Conservation (phyloP, 2,888 invertebrate genomes). For the Pemphredon lugubris region DNA sequence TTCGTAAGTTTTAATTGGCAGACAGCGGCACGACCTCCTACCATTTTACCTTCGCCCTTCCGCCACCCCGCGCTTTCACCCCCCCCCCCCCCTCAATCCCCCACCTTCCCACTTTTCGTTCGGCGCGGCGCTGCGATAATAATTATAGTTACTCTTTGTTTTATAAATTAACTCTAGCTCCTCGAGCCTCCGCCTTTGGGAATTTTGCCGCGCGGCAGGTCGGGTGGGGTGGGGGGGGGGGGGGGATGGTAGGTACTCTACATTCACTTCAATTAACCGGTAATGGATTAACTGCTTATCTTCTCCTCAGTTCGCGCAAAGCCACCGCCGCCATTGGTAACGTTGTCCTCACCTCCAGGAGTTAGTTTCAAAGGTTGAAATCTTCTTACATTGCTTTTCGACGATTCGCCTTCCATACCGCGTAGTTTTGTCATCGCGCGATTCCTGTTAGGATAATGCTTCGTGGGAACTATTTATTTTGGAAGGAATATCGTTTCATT, state of each 20-base stretch:
- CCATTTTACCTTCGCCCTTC: conserved; percentile 37
- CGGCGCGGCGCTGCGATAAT: conserved; percentile 59
- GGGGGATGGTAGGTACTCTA: conserved; percentile 48
- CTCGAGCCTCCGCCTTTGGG: conserved; percentile 35
- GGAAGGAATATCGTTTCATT: too few relatives aligned
- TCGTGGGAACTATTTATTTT: too few relatives aligned
- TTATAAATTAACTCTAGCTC: conserved; percentile 69
- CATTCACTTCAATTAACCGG: conserved; percentile 72
- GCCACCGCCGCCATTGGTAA: conserved; percentile 10
- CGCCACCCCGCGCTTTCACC: conserved; percentile 33
- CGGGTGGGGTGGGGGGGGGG: too few relatives aligned
- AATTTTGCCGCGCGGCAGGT: conserved; percentile 37
- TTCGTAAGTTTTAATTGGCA: conserved; percentile 72
- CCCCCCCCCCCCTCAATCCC: conserved; percentile 24
- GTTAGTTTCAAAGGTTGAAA: neutral
- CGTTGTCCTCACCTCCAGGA: neutral
- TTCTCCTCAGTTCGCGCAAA: conserved; percentile 43
- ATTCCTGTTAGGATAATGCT: too few relatives aligned
- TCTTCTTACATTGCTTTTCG: neutral
- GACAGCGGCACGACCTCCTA: conserved; percentile 56
- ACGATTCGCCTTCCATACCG: neutral
- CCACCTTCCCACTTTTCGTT: conserved; percentile 24
- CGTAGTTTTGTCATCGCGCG: neutral
- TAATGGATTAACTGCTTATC: conserved; percentile 75
- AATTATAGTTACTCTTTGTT: conserved; percentile 73